Evolutionary conservation across 2,888 invertebrate species (phyloP), one percentile per base, ranked within the genome.

Genomic region (Marronus borbonicus): DNA sequence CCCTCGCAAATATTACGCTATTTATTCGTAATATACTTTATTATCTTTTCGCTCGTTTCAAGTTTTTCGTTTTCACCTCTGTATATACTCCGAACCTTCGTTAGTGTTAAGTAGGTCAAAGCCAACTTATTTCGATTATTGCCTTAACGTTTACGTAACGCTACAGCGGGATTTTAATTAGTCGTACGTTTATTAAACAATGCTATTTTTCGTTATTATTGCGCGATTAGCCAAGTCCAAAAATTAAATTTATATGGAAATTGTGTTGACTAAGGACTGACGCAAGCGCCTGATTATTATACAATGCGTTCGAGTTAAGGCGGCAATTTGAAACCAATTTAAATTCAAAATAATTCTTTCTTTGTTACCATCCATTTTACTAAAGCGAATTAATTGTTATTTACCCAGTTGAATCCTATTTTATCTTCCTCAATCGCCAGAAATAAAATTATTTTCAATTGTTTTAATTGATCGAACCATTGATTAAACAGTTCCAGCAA

Each of bases 101-200:
- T 85, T 80, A 58, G 1, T 20, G 80, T 81, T 82, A 86, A 86
- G 84, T 86, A 85, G 86, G 87, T 86, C 87, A 86, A 81, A 83
- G 82, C 81, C 84, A 83, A 74, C 60, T 74, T 60, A 74, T 60
- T 74, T 74, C 60, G 60, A 74, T 74, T 74, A 60, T 44, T 62
- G 20, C 60, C 28, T 49, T 39, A 74, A 60, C 58, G 44, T 39
- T 74, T 44, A 44, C 60, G 60, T 58, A 74, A 74, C 20, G 60
- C 44, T 39, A 76, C 24, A 39, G 55, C 20, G 36, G 28, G 28
- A 68, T 36, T 68, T 66, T n/a, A 68, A 68, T 52, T 58, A 68
- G 24, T 1, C 49, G 20, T 55, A n/a, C 44, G 64, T 62, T 58
- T 58, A 66, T 68, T 76, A 44, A 36, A 64, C 58, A 68, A 76